Conservation (phyloP, 1,140 invertebrate species). For the Plutomurus gul region DNA sequence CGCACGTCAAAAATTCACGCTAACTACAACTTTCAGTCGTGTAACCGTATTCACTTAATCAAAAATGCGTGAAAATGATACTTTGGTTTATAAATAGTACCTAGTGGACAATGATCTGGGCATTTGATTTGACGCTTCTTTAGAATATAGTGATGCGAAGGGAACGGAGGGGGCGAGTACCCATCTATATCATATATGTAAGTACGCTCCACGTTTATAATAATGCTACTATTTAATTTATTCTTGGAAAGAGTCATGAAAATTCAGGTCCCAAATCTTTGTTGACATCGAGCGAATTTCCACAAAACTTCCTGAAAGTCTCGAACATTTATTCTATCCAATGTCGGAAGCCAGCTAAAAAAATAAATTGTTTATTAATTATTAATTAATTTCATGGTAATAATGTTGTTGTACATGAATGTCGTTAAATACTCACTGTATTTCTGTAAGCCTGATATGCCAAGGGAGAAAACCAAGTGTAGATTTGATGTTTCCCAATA, state of each 20-base stretch:
- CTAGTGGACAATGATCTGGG: too few species aligned
- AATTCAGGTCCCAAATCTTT: constrained; percentile 50
- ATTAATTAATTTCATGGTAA: too few species aligned
- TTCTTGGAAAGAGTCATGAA: neutral
- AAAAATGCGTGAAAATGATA: too few species aligned
- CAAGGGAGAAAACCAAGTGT: constrained; percentile 51
- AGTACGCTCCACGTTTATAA: neutral
- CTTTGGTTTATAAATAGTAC: neutral
- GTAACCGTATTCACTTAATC: too few species aligned
- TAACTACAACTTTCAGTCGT: too few species aligned
- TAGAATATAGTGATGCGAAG: neutral
- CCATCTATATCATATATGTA: neutral
- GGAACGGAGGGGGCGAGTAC: too few species aligned
- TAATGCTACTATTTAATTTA: neutral
- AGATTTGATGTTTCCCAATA: constrained; percentile 45
- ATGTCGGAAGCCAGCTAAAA: constrained; percentile 49
- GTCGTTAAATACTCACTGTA: too few species aligned
- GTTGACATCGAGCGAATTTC: constrained; percentile 46
- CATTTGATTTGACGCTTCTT: too few species aligned
- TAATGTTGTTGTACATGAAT: too few species aligned
- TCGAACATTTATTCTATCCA: constrained; percentile 12
- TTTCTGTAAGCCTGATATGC: constrained; percentile 51
- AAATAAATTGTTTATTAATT: too few species aligned
- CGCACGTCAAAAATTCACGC: too few species aligned
- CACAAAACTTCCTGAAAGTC: constrained; percentile 39